Evolutionary conservation across 2,113 vertebrate species (phyloP).

Genomic region (Panthera tigris): DNA sequence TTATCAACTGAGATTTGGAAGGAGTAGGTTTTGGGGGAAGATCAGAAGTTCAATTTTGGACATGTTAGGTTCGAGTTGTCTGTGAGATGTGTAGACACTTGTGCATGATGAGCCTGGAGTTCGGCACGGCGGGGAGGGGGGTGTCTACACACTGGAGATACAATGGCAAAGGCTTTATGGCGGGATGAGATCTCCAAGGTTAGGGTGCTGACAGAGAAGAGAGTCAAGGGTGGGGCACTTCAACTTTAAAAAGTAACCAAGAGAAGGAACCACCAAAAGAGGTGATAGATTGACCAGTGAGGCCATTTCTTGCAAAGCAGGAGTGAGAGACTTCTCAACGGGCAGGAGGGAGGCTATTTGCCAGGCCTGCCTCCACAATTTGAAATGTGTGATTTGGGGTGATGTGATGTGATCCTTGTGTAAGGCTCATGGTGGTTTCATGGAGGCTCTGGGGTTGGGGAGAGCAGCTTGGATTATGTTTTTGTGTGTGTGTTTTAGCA

Average conservation of each 20-base stretch:
- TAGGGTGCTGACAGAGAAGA: background rate
- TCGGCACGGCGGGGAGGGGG: background rate
- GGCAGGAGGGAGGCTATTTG: background rate
- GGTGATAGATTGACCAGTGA: background rate
- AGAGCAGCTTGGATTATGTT: constrained; percentile 36
- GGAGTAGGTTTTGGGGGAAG: background rate
- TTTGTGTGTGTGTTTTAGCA: constrained; percentile 66
- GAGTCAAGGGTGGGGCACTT: no score
- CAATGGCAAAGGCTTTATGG: background rate
- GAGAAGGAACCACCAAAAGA: background rate
- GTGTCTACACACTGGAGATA: background rate
- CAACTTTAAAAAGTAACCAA: background rate
- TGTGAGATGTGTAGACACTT: background rate
- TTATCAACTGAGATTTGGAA: background rate
- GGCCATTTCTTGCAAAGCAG: constrained; percentile 9
- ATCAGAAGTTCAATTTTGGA: background rate
- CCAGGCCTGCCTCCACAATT: constrained; percentile 28
- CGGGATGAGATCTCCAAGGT: background rate
- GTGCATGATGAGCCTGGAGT: background rate
- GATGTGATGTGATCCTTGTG: constrained; percentile 40
- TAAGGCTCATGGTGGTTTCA: constrained; percentile 78
- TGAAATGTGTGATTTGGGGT: constrained; percentile 62
- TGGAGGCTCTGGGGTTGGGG: constrained; percentile 59
- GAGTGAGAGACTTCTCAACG: background rate
- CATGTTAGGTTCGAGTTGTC: background rate